Evolutionary conservation across 2,797 vertebrate genomes (phyloP).

Genomic region (Hypotaenidia okinawae): DNA sequence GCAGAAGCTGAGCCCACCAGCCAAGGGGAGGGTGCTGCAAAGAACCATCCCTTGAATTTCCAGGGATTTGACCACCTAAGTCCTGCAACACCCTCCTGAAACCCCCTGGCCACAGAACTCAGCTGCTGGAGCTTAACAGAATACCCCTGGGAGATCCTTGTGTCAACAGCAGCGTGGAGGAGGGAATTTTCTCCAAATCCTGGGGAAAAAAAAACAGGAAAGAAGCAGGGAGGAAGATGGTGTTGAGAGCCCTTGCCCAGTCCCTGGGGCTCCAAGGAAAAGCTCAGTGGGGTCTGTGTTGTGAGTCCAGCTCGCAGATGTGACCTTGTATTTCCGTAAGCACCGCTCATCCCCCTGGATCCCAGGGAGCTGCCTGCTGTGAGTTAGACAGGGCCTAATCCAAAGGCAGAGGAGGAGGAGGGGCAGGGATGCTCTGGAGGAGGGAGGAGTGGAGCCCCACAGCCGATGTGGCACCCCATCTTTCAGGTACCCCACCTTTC

Average conservation of each 20-base stretch:
- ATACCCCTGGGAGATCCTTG: background rate
- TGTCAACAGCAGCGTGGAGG: rapidly evolving
- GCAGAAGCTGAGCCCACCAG: background rate
- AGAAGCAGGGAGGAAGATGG: background rate
- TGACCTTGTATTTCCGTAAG: conserved; percentile 21
- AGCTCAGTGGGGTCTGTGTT: background rate
- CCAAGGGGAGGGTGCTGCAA: background rate
- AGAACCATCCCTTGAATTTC: background rate
- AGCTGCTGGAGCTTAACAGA: background rate
- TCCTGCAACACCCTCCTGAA: background rate
- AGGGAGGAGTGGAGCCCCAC: background rate
- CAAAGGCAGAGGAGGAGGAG: background rate
- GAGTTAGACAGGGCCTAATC: background rate
- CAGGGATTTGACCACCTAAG: background rate
- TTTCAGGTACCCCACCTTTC: too few species aligned
- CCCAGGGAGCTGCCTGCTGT: background rate
- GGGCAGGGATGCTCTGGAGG: background rate
- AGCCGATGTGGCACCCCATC: background rate
- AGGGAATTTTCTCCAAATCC: background rate
- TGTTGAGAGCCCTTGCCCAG: background rate
- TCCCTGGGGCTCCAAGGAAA: background rate
- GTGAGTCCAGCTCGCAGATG: background rate
- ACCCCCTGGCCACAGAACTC: background rate
- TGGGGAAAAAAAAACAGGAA: background rate
- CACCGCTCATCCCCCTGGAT: background rate